Evolutionary conservation across 2,888 invertebrate genomes (phyloP), one percentile per base, ranked within the genome.

Genomic region (Dolomedes plantarius): DNA sequence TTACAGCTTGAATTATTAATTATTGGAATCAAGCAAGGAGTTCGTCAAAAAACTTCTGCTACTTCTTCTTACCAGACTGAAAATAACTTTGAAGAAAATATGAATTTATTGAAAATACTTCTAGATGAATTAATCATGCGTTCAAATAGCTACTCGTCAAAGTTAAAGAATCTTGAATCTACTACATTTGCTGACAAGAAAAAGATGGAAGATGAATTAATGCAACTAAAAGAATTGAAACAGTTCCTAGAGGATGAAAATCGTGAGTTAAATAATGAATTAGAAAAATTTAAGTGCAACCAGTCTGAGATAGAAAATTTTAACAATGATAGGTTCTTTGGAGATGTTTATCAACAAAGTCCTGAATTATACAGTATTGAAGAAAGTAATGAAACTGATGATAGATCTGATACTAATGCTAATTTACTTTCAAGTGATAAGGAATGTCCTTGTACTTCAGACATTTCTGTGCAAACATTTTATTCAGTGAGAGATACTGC

Each of bases 201-300:
- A 46, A 46, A 76, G 19, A 19, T 76, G 13, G 62, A 76, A 28
- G 72, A 87, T 39, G 79, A 87, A 64, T 28, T 87, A 9, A 28
- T 56, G 32, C 82, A 78, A 28, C 31, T 80, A 3, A 75, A 73
- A 36, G 87, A 87, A 68, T 50, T 82, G 13, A 80, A 85, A 31
- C 67, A 73, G 19, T 85, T 80, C 72, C 50, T 87, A 6, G 80
- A 87, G 80, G 85, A 80, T 75, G 87, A 87, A 80, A 67, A 50
- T 36, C 69, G 41, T 62, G 86, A 80, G 31, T 41, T 86, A 1
- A 69, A 36, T 9, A 50, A 39, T 46, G 86, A 86, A 76, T 29
- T 79, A 19, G 80, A 86, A 6, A 69, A 86, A 41, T 39, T 86
- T 13, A 86, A 86, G 62, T 36, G 3, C 9, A 73, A 39, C 16